Percentiles rank a stretch among this genome's conserved stretches.
phyloP scores from a whole-genome alignment of 2,888 invertebrate species.

The Lepidocyrtoides sp. region DNA sequence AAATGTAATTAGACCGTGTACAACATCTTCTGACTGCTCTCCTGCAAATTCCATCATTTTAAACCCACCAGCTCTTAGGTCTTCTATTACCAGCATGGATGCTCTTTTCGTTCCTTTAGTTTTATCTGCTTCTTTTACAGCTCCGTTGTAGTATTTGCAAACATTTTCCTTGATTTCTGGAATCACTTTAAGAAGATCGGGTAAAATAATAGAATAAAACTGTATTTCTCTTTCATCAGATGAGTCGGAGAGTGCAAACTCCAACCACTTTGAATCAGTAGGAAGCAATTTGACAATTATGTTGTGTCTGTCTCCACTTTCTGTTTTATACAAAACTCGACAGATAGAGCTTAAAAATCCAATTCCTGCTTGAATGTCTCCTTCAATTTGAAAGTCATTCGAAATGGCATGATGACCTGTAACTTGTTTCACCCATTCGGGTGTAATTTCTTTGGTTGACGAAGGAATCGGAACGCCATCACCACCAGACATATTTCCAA shows the following conservation, averaged over 20 bases:
- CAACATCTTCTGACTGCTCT: constrained; percentile 14
- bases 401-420: constrained; percentile 45
- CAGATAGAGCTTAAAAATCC: constrained; percentile 82
- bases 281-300: constrained; percentile 82
- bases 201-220: constrained; percentile 72
- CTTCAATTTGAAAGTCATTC: constrained; percentile 51
- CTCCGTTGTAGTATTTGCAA: constrained; percentile 68
- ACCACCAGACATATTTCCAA: too few relatives aligned
- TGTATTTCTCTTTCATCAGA: constrained; percentile 80
- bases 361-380: constrained; percentile 81
- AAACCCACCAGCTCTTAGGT: constrained; percentile 81
- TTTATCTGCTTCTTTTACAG: constrained; percentile 21
- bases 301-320: constrained; percentile 28
- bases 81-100: constrained; percentile 80
- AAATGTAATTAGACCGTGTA: constrained; percentile 73
- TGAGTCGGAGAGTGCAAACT: constrained; percentile 55
- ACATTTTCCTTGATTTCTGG: constrained; percentile 74
- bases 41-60: constrained; percentile 70
- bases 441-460: constrained; percentile 67
- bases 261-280: constrained; percentile 41
- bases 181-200: constrained; percentile 59
- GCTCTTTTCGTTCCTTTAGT: not conserved
- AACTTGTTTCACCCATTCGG: constrained; percentile 77
- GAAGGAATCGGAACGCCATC: not conserved
- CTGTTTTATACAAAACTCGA: constrained; percentile 76